Percentiles rank a stretch among this genome's conserved stretches.
Evolutionary conservation across 1,140 invertebrate genomes (phyloP).

Genomic region (Macrobrachium rosenbergii): DNA sequence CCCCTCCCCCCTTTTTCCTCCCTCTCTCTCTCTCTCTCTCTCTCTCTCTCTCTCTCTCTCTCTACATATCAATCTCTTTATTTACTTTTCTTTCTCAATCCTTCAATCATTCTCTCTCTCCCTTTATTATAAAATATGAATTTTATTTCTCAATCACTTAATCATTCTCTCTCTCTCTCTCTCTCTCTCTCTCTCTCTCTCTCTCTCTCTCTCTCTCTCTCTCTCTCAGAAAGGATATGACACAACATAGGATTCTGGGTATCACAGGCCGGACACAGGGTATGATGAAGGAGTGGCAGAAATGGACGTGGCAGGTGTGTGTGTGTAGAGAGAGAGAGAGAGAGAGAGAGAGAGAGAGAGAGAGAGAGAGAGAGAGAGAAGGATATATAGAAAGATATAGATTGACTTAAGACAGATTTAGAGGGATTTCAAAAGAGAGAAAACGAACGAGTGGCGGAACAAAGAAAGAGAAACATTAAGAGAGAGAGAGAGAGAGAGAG

Average conservation of each 20-base stretch:
- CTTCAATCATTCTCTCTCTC: not conserved
- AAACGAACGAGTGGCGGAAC: not conserved
- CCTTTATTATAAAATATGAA: too few species aligned
- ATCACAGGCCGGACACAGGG: not conserved
- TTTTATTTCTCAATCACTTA: not conserved
- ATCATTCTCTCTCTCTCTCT: not conserved
- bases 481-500: conserved; percentile 33
- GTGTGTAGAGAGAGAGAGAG: conserved; percentile 30
- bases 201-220: not conserved
- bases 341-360: conserved; percentile 35
- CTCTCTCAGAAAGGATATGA: not conserved
- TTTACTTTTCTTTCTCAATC: not conserved
- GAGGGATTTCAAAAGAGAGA: not conserved
- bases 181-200: not conserved
- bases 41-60: conserved; percentile 20
- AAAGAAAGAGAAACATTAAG: conserved; percentile 1
- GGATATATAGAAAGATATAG: not conserved
- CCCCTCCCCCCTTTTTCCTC: not conserved
- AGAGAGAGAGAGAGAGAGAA: not conserved
- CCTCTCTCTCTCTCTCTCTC: not conserved
- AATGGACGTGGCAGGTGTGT: not conserved
- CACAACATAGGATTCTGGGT: not conserved
- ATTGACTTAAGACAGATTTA: not conserved
- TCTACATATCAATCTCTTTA: not conserved
- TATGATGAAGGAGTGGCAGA: not conserved